Conservation (phyloP, 2,113 vertebrate species). For the Nansenia antarctica region DNA sequence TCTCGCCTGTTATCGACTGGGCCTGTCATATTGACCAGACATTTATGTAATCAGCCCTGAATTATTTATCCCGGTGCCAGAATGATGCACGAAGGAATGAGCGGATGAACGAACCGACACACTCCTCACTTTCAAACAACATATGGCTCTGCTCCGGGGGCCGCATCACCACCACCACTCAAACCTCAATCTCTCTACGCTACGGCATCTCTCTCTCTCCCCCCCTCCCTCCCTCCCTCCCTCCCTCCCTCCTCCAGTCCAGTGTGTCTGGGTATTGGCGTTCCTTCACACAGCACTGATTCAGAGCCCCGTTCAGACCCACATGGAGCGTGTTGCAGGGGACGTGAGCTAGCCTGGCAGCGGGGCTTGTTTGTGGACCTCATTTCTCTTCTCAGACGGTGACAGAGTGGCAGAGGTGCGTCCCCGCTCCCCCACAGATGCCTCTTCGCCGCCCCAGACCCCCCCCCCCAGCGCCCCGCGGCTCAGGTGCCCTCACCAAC, state of each 20-base stretch:
- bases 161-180: not conserved
- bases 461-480: not conserved
- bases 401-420: not conserved
- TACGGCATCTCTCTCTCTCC: not conserved
- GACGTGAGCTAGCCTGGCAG: not conserved
- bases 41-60: constrained; percentile 51
- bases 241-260: not conserved
- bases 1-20: constrained; percentile 37
- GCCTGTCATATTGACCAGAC: constrained; percentile 40
- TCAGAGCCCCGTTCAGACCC: constrained; percentile 2
- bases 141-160: not conserved
- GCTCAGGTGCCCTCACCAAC: not conserved
- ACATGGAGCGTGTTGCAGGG: not conserved
- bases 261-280: constrained; percentile 30
- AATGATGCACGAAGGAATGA: constrained; percentile 41
- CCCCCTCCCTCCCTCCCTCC: not conserved
- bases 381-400: not conserved
- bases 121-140: not conserved
- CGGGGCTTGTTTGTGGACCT: not conserved
- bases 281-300: constrained; percentile 32
- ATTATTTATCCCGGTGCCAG: constrained; percentile 56
- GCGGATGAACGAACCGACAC: constrained; percentile 2
- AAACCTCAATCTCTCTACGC: constrained; percentile 1
- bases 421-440: not conserved
- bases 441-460: too few species aligned